Evolutionary conservation across 2,888 invertebrate species (phyloP).

Genomic region (Platerodrilus igneus): DNA sequence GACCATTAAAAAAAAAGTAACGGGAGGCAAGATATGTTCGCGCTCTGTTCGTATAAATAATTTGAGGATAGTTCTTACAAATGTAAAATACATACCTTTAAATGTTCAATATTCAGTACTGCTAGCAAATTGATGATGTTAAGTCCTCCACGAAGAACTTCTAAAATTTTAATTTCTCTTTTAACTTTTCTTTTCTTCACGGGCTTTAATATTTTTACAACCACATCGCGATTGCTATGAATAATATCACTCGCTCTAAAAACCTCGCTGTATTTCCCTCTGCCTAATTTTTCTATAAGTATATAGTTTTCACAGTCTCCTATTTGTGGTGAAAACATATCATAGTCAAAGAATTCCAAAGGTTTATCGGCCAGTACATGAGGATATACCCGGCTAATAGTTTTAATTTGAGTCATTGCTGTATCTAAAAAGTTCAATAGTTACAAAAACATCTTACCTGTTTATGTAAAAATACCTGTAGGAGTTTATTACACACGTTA

Average conservation of each 20-base stretch:
- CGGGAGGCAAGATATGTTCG: too few species aligned
- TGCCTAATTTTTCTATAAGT: constrained; percentile 41
- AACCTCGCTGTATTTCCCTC: constrained; percentile 47
- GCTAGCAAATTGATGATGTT: constrained; percentile 42
- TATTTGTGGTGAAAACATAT: constrained; percentile 36
- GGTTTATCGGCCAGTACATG: constrained; percentile 40
- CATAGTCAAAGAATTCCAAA: constrained; percentile 42
- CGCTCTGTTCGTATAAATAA: too few species aligned
- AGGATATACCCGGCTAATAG: constrained; percentile 40
- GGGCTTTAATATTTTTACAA: constrained; percentile 46
- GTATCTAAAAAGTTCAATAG: too few species aligned
- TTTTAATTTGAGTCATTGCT: constrained; percentile 27
- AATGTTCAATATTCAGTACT: constrained; percentile 33
- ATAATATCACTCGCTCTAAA: constrained; percentile 45
- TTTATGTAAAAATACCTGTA: too few species aligned
- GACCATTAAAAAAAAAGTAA: too few species aligned
- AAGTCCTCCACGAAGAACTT: constrained; percentile 41
- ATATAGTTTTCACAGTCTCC: constrained; percentile 41
- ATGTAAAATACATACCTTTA: constrained; percentile 17
- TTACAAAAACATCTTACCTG: too few species aligned
- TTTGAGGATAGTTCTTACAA: too few species aligned
- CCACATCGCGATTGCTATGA: constrained; percentile 40
- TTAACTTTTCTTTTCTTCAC: constrained; percentile 45
- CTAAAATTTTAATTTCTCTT: constrained; percentile 46
- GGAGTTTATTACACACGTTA: too few species aligned